phyloP scores from a whole-genome alignment of 2,888 invertebrate genomes.

The Teleiodes luculella region DNA sequence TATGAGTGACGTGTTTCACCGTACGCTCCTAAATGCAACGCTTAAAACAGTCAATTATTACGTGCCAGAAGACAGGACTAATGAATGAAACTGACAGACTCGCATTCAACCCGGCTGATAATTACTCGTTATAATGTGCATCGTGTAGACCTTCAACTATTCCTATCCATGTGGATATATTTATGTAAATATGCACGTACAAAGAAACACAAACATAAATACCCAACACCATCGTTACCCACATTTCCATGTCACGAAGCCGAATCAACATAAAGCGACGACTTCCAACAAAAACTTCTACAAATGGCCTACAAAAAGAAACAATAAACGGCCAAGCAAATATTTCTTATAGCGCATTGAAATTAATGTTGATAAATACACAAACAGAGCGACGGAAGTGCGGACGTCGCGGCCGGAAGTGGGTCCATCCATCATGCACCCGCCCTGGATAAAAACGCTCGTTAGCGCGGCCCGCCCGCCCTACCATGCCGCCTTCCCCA shows the following conservation, averaged over 20 bases:
- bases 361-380: conserved; percentile 76
- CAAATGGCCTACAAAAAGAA: conserved; percentile 28
- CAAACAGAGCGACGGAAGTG: conserved; percentile 61
- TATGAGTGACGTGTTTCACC: conserved; percentile 5
- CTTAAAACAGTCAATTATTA: background rate
- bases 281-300: conserved; percentile 16
- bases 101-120: no score
- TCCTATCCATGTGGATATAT: no score
- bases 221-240: background rate
- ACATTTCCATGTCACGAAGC: background rate
- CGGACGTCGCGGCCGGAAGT: conserved; percentile 71
- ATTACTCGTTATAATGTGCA: no score
- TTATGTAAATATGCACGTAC: no score
- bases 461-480: conserved; percentile 49
- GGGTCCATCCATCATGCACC: conserved; percentile 74
- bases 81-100: no score
- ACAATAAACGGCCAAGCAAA: conserved; percentile 32
- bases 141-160: no score
- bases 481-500: conserved; percentile 33
- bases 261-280: conserved; percentile 15
- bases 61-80: background rate
- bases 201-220: background rate
- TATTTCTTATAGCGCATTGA: conserved; percentile 60
- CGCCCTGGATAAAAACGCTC: conserved; percentile 77
- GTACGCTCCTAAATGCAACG: background rate